Percentiles rank a stretch among this genome's conserved stretches.
These are phyloP conservation scores for Nycteola revayana DNA, from an alignment of 2,888 invertebrate species.

Conservation along the genomic window DNA sequence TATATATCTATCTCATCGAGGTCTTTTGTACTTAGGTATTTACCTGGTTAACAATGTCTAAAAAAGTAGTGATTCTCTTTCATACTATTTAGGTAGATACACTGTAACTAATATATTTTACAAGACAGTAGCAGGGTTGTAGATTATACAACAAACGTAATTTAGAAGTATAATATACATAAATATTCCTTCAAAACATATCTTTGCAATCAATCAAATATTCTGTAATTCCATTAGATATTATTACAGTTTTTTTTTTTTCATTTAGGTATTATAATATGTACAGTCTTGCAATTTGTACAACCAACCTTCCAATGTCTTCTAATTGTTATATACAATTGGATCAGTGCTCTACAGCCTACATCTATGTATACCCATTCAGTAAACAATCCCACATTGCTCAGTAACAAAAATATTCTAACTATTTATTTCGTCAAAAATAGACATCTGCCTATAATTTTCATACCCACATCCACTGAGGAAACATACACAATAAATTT, in stretches of 20 bases:
- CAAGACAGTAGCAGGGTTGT: background rate
- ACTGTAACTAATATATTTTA: no score
- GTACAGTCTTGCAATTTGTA: slow-evolving; percentile 78
- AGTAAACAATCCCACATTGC: slow-evolving; percentile 71
- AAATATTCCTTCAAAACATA: no score
- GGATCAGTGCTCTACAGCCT: slow-evolving; percentile 58
- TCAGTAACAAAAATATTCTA: slow-evolving; percentile 75
- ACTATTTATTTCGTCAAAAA: slow-evolving; percentile 72
- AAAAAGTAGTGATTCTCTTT: slow-evolving; percentile 10
- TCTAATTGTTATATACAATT: slow-evolving; percentile 61
- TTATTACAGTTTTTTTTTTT: no score
- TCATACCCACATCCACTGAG: slow-evolving; percentile 67
- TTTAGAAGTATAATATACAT: no score
- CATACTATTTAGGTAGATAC: slow-evolving; percentile 7
- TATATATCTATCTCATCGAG: slow-evolving; percentile 29
- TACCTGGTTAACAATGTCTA: slow-evolving; percentile 17
- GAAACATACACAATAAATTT: slow-evolving; percentile 77
- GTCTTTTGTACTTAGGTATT: slow-evolving; percentile 43
- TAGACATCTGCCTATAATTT: slow-evolving; percentile 69
- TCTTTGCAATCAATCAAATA: no score
- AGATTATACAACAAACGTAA: background rate
- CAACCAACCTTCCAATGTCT: slow-evolving; percentile 59
- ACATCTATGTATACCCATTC: slow-evolving; percentile 62
- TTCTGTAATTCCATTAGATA: no score
- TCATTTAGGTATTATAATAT: slow-evolving; percentile 22